These are phyloP conservation scores for Benthosema pterotum DNA, from an alignment of 2,797 vertebrate species.

Conservation along the genomic window DNA sequence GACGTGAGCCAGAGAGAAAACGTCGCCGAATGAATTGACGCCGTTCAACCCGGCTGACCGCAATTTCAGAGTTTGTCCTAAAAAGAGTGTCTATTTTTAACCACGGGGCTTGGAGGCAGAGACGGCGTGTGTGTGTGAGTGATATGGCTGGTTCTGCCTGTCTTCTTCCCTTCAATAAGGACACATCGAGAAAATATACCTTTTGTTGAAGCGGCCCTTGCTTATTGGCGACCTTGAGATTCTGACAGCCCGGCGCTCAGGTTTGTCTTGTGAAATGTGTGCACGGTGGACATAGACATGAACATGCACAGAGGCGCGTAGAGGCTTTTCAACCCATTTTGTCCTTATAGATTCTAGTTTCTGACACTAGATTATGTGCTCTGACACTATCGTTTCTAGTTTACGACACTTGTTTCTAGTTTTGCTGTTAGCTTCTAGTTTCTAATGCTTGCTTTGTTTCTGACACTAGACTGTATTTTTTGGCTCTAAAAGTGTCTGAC, in stretches of 20 bases:
- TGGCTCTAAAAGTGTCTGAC: too few relatives aligned
- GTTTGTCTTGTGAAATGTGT: not conserved
- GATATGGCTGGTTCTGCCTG: conserved; percentile 13
- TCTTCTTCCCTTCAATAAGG: conserved; percentile 7
- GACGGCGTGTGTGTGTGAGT: conserved; percentile 14
- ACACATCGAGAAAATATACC: not conserved
- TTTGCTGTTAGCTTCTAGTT: too few relatives aligned
- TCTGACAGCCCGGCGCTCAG: not conserved
- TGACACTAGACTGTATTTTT: too few relatives aligned
- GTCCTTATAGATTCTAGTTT: too few relatives aligned
- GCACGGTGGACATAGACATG: too few relatives aligned
- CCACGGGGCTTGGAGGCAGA: not conserved
- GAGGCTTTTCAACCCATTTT: too few relatives aligned
- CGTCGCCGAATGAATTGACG: not conserved
- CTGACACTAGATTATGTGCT: too few relatives aligned
- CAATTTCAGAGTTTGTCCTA: conserved; percentile 18
- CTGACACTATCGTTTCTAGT: too few relatives aligned
- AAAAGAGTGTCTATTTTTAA: not conserved
- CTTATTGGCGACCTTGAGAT: not conserved
- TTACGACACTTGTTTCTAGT: too few relatives aligned
- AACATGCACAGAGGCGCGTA: too few relatives aligned
- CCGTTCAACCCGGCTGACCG: not conserved
- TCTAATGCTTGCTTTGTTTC: too few relatives aligned
- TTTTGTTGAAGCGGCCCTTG: not conserved
- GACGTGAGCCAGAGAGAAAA: conserved; percentile 5